Evolutionary conservation across 2,888 invertebrate genomes (phyloP).

Genomic region (Leptopilina drosophilae): DNA sequence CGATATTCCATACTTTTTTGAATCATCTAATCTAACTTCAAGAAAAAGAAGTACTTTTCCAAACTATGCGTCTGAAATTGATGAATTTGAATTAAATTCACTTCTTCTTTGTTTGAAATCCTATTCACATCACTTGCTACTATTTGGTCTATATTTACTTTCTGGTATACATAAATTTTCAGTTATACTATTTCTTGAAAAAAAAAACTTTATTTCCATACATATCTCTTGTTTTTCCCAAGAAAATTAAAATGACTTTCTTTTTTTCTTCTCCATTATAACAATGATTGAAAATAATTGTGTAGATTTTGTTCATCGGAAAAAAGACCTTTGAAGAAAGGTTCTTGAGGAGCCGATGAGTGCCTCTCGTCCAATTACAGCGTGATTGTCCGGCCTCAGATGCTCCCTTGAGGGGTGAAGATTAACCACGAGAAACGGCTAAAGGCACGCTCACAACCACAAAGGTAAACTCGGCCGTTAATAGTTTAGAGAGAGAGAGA

Average conservation of each 20-base stretch:
- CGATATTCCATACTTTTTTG: background rate
- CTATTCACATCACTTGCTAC: too few relatives aligned
- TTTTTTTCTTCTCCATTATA: background rate
- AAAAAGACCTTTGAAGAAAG: conserved; percentile 51
- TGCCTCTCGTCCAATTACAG: conserved; percentile 72
- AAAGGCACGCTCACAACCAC: conserved; percentile 44
- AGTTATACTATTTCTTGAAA: too few relatives aligned
- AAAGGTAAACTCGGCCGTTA: conserved; percentile 2
- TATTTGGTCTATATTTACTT: too few relatives aligned
- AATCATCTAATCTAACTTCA: background rate
- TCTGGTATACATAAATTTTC: too few relatives aligned
- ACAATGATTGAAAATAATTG: conserved; percentile 58
- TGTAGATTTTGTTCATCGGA: conserved; percentile 60
- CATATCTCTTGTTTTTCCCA: too few relatives aligned
- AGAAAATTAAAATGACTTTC: background rate
- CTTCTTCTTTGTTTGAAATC: too few relatives aligned
- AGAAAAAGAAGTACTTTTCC: background rate
- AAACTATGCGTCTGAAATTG: too few relatives aligned
- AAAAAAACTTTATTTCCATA: too few relatives aligned
- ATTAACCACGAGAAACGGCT: conserved; percentile 63
- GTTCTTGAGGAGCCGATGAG: conserved; percentile 63
- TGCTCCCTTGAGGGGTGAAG: conserved; percentile 63
- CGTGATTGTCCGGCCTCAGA: conserved; percentile 69
- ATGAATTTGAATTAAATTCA: too few relatives aligned
- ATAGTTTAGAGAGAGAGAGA: background rate